Evolutionary conservation across 2,113 vertebrate species (phyloP).

Genomic region (Gallinago media): DNA sequence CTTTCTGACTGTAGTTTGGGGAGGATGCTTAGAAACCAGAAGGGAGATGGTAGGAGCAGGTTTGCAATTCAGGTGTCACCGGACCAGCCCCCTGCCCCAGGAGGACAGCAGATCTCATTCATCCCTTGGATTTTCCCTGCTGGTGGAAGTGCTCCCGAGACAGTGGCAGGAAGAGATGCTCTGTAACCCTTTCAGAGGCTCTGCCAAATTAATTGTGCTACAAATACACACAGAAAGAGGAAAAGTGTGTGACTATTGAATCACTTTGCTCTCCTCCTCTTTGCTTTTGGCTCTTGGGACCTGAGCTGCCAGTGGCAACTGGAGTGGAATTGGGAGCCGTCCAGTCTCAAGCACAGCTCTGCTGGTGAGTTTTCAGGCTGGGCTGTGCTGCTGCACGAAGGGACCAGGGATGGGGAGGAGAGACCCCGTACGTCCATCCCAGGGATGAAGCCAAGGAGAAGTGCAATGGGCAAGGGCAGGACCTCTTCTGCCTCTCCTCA

Average conservation of each 20-base stretch:
- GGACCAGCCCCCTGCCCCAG: background rate
- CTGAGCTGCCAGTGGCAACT: background rate
- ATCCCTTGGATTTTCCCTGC: background rate
- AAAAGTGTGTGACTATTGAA: background rate
- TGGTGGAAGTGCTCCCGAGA: background rate
- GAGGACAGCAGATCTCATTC: background rate
- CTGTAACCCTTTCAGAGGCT: background rate
- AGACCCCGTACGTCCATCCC: fast-evolving
- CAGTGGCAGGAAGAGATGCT: background rate
- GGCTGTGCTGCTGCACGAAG: background rate
- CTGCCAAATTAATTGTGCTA: background rate
- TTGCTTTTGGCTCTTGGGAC: background rate
- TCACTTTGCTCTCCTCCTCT: background rate
- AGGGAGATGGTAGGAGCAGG: background rate
- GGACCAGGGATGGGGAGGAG: background rate
- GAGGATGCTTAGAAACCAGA: background rate
- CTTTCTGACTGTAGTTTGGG: background rate
- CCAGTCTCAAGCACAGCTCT: no score
- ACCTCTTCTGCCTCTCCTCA: background rate
- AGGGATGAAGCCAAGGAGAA: background rate
- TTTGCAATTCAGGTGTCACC: background rate
- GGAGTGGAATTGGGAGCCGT: background rate
- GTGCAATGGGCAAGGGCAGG: background rate
- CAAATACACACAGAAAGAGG: background rate
- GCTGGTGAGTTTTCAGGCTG: no score